These are phyloP conservation scores for Aphodius granarius DNA, from an alignment of 2,888 invertebrate species.

Conservation along the genomic window DNA sequence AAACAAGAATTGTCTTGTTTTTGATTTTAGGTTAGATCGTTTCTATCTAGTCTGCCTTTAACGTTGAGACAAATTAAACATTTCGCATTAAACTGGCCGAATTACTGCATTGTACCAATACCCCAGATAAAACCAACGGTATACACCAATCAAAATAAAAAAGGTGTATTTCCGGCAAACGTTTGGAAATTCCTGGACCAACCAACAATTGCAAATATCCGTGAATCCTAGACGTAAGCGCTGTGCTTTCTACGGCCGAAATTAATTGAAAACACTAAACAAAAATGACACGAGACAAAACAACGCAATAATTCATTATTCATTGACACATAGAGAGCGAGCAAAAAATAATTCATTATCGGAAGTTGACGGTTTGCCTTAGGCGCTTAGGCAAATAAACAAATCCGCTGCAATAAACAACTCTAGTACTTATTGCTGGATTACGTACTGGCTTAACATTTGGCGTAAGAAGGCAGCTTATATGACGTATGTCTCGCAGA, in stretches of 20 bases:
- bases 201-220: not conserved
- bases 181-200: not conserved
- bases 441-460: not conserved
- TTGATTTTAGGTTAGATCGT: too few species aligned
- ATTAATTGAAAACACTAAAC: not conserved
- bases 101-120: not conserved
- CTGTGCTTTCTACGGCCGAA: not conserved
- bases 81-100: not conserved
- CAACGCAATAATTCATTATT: not conserved
- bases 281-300: not conserved
- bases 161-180: not conserved
- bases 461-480: not conserved
- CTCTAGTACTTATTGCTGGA: not conserved
- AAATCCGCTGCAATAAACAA: not conserved
- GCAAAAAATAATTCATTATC: not conserved
- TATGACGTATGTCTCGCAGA: not conserved
- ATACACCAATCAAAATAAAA: not conserved
- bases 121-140: not conserved
- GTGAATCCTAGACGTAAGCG: not conserved
- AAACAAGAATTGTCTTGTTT: too few species aligned
- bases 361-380: not conserved
- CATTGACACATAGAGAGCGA: not conserved
- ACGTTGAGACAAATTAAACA: too few species aligned
- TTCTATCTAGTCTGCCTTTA: too few species aligned
- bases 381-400: not conserved